phyloP scores from a whole-genome alignment of 1,140 invertebrate species.

The Leptinotarsa defecta region DNA sequence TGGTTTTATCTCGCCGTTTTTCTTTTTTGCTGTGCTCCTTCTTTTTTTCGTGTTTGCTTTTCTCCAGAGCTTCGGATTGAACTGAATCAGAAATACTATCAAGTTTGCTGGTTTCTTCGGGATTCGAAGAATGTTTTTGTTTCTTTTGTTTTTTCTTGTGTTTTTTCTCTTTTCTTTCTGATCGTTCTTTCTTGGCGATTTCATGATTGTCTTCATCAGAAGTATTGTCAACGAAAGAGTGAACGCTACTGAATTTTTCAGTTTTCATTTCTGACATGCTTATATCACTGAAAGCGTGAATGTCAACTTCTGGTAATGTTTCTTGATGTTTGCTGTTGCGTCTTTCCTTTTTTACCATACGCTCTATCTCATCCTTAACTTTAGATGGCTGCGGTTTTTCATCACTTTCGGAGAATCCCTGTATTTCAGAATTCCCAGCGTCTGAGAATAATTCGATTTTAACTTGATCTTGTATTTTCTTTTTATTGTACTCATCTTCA shows the following conservation, averaged over 20 bases:
- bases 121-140: constrained; percentile 68
- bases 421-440: background rate
- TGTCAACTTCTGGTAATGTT: constrained; percentile 37
- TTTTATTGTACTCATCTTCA: constrained; percentile 60
- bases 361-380: constrained; percentile 47
- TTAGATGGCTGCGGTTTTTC: constrained; percentile 49
- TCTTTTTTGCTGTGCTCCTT: constrained; percentile 73
- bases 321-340: constrained; percentile 48
- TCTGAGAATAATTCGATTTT: constrained; percentile 9
- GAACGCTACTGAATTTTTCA: constrained; percentile 47
- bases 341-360: constrained; percentile 49
- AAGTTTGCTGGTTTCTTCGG: constrained; percentile 60
- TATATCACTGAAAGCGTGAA: constrained; percentile 40
- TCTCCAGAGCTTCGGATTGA: constrained; percentile 50
- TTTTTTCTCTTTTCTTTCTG: constrained; percentile 68
- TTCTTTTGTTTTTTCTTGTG: constrained; percentile 84
- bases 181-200: constrained; percentile 48
- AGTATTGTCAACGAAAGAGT: constrained; percentile 57
- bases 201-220: constrained; percentile 61
- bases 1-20: constrained; percentile 70
- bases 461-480: constrained; percentile 21
- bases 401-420: constrained; percentile 36
- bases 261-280: constrained; percentile 43
- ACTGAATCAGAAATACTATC: constrained; percentile 53
- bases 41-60: constrained; percentile 63